Conservation (phyloP, 2,797 vertebrate genomes). For the Myiotriccus ornatus region DNA sequence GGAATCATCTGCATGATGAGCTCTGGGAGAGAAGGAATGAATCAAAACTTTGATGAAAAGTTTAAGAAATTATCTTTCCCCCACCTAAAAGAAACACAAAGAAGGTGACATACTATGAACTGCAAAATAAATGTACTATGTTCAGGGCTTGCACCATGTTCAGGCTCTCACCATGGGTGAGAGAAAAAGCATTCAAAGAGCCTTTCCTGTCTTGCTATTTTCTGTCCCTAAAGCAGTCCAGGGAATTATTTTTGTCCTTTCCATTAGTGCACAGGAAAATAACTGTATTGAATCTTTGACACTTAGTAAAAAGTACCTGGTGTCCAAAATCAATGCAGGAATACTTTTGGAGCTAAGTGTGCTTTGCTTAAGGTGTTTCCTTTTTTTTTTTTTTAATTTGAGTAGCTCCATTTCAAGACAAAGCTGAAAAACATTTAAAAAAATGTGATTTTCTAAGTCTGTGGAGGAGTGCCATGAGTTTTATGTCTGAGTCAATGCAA, state of each 20-base stretch:
- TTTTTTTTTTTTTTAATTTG: background rate
- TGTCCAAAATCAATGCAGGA: background rate
- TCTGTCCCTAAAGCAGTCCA: background rate
- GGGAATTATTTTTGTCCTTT: background rate
- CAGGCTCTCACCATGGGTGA: too few relatives aligned
- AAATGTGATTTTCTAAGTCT: background rate
- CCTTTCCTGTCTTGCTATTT: background rate
- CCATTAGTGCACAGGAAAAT: background rate
- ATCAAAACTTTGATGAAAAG: background rate
- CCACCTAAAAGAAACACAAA: fast-evolving
- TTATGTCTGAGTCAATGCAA: background rate
- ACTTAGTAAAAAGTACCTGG: background rate
- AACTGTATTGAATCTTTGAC: background rate
- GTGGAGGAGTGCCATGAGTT: background rate
- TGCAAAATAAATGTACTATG: background rate
- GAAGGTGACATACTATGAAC: background rate
- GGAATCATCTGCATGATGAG: background rate
- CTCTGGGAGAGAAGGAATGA: background rate
- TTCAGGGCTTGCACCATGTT: background rate
- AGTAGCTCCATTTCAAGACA: background rate
- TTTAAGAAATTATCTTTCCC: background rate
- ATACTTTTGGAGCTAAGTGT: background rate
- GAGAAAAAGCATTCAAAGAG: background rate
- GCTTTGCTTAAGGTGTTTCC: background rate
- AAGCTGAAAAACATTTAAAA: background rate